Evolutionary conservation across 2,888 invertebrate genomes (phyloP), one percentile per base, ranked within the genome.

Genomic region (Caenorhabditis sp.): DNA sequence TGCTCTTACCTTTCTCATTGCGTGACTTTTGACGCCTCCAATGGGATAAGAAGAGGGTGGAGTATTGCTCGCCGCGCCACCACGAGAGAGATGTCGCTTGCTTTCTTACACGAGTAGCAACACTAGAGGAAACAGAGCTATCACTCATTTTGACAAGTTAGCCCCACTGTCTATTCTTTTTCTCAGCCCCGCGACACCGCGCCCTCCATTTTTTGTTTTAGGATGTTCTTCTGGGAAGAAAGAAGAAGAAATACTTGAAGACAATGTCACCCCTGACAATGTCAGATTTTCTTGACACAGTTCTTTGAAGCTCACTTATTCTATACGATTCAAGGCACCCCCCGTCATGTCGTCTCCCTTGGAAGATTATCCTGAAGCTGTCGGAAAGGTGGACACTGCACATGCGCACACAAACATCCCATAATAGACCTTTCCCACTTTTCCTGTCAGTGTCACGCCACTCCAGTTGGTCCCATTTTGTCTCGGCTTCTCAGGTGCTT

Each of bases 141-240:
- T 73, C 73, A 73, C 59, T 63, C 73, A 73, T 63, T 63, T 73
- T 73, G 73, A 73, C 63, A 73, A 73, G 73, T 56, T 68, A 54
- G 54, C 26, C 10, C n/a, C n/a, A n/a, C 19, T 19, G 19, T 51
- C 54, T 68, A 38, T 31, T 31, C 35, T 54, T 28, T 47, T n/a
- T 26, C 58, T 64, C 28, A 26, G 31, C 35, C 58, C n/a, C 58
- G 35, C 22, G n/a, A 66, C 22, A 24, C 38, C 54, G 54, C n/a
- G n/a, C 38, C 54, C 38, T 38, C 38, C 22, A 10, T 49, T 68
- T 54, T 54, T 38, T 24, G 35, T 38, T 63, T 63, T 38, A 26
- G 41, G 24, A 51, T 64, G 26, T 64, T 16, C 28, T 66, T 51
- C 22, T 44, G 31, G 44, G 41, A 16, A 63, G 44, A n/a, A 61